phyloP scores from a whole-genome alignment of 2,113 vertebrate genomes.

The Pomatostomus ruficeps region DNA sequence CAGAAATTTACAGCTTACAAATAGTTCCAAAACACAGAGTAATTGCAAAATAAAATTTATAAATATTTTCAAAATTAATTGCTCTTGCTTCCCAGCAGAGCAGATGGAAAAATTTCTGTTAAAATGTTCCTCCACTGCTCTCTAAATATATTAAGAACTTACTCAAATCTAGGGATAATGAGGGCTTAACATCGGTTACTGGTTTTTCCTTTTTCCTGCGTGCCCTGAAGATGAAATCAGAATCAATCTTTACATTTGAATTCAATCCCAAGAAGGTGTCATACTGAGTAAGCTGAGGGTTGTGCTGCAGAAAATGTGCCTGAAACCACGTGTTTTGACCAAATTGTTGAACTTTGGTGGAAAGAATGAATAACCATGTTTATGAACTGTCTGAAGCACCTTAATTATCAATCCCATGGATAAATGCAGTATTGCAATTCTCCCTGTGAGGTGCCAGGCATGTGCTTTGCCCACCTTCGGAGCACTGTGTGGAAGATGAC shows the following conservation, averaged over 20 bases:
- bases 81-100: background rate
- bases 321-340: background rate
- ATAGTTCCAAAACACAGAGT: background rate
- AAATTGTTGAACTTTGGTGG: background rate
- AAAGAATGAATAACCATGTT: background rate
- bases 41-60: background rate
- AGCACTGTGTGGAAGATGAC: fast-evolving
- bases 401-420: background rate
- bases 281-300: background rate
- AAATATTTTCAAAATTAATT: background rate
- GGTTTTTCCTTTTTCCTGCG: background rate
- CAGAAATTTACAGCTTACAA: background rate
- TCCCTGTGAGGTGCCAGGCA: background rate
- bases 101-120: background rate
- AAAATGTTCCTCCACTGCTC: background rate
- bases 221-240: background rate
- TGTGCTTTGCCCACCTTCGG: background rate
- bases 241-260: background rate
- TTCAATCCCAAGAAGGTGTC: background rate
- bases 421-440: fast-evolving
- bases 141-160: background rate
- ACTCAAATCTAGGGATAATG: background rate
- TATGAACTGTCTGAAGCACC: background rate
- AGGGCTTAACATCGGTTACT: background rate
- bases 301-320: background rate